phyloP scores from a whole-genome alignment of 2,797 vertebrate species.

The Distichodus sexfasciatus region DNA sequence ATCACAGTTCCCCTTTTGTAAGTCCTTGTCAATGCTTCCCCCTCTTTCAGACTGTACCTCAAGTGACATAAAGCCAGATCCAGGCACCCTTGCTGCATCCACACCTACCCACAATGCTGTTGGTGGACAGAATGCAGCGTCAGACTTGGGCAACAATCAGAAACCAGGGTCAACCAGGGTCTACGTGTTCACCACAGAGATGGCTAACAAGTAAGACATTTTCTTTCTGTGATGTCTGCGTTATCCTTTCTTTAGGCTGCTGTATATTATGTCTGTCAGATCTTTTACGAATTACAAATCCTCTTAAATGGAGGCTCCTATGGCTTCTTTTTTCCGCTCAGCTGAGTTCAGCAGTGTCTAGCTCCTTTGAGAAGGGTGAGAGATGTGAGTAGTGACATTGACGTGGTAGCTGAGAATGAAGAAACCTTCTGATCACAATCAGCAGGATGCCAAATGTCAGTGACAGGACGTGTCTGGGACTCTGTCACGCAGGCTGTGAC shows the following conservation, averaged over 20 bases:
- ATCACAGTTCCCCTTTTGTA: neutral
- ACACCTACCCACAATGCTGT: conserved; percentile 88
- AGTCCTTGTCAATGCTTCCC: neutral
- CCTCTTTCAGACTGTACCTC: conserved; percentile 89
- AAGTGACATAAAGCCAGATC: conserved; percentile 91
- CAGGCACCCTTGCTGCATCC: conserved; percentile 90
- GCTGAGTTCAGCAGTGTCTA: neutral
- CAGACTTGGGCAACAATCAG: conserved; percentile 85
- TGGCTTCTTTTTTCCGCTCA: neutral
- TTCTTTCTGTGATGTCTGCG: neutral
- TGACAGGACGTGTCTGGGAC: conserved; percentile 29
- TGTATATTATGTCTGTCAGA: neutral
- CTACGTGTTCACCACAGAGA: conserved; percentile 98
- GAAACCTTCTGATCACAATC: conserved; percentile 35
- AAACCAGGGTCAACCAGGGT: conserved; percentile 94
- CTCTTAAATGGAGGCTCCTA: too few relatives aligned
- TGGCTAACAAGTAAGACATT: conserved; percentile 95
- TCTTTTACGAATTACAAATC: too few relatives aligned
- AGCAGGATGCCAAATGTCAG: conserved; percentile 40
- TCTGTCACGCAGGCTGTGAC: conserved; percentile 29
- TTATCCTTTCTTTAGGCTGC: neutral
- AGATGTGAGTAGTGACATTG: conserved; percentile 13
- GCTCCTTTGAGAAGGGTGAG: neutral
- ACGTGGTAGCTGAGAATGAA: conserved; percentile 19
- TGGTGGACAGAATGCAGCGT: conserved; percentile 81